phyloP scores from a whole-genome alignment of 2,888 invertebrate genomes.

The Drosophila affinis region DNA sequence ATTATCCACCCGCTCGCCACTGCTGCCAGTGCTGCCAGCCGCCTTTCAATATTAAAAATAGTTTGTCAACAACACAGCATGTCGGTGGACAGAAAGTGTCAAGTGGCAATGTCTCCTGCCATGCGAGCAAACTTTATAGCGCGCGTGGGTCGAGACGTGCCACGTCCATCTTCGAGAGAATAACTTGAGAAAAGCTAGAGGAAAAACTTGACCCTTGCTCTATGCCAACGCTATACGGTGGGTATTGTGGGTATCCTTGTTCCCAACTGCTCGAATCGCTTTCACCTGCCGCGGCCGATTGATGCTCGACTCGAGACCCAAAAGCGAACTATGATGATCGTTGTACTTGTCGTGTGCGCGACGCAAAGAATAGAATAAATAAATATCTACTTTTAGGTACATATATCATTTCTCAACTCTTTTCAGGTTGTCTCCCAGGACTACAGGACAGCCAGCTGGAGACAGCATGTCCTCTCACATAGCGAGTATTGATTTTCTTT shows the following conservation, averaged over 20 bases:
- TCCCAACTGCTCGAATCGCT: not conserved
- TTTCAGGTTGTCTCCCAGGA: not conserved
- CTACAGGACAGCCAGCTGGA: not conserved
- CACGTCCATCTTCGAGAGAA: not conserved
- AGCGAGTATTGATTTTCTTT: conserved; percentile 60
- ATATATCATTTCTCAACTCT: not conserved
- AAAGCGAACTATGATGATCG: not conserved
- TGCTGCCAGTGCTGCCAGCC: conserved; percentile 33
- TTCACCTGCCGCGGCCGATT: too few relatives aligned
- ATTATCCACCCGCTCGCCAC: conserved; percentile 6
- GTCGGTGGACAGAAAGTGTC: conserved; percentile 59
- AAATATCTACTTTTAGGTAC: too few relatives aligned
- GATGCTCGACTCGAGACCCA: not conserved
- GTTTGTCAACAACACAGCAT: conserved; percentile 54
- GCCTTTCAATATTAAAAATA: conserved; percentile 70
- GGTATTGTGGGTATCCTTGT: too few relatives aligned
- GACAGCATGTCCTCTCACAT: not conserved
- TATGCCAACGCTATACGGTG: not conserved
- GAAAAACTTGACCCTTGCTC: not conserved
- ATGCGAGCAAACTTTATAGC: conserved; percentile 42
- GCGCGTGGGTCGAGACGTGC: not conserved
- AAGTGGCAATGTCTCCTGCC: conserved; percentile 47
- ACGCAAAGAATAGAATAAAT: too few relatives aligned
- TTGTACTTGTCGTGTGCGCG: too few relatives aligned
- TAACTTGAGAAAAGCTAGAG: not conserved